Conservation (phyloP, 2,113 vertebrate species). For the Vireo altiloquus region DNA sequence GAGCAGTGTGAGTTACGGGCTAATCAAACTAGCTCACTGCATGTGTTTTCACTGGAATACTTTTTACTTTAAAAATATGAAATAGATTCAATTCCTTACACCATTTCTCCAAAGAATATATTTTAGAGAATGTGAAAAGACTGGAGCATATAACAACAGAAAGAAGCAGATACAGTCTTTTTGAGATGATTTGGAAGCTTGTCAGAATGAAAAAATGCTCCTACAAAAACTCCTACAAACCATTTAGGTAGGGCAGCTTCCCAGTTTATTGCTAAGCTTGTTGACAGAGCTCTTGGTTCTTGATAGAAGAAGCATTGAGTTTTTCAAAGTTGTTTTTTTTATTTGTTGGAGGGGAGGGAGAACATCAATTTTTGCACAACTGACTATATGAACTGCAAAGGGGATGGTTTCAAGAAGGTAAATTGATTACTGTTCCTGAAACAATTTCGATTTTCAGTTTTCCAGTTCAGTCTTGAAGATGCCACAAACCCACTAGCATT, state of each 20-base stretch:
- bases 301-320: not conserved
- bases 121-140: not conserved
- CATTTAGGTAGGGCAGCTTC: not conserved
- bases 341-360: not conserved
- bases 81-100: not conserved
- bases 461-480: not conserved
- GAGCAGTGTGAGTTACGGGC: not conserved
- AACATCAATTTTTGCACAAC: not conserved
- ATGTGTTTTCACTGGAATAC: not conserved
- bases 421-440: not conserved
- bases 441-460: not conserved
- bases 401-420: not conserved
- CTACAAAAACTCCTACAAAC: not conserved
- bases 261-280: not conserved
- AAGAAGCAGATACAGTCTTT: not conserved
- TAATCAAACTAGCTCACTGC: not conserved
- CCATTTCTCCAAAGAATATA: not conserved
- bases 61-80: not conserved
- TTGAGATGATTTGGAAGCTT: not conserved
- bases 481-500: not conserved
- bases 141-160: not conserved
- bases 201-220: not conserved
- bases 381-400: not conserved
- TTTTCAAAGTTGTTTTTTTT: not conserved
- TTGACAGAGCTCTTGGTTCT: not conserved